Percentiles rank a stretch among this genome's conserved stretches.
phyloP scores from a whole-genome alignment of 2,797 vertebrate genomes.

The Notoglanidium macrostoma region DNA sequence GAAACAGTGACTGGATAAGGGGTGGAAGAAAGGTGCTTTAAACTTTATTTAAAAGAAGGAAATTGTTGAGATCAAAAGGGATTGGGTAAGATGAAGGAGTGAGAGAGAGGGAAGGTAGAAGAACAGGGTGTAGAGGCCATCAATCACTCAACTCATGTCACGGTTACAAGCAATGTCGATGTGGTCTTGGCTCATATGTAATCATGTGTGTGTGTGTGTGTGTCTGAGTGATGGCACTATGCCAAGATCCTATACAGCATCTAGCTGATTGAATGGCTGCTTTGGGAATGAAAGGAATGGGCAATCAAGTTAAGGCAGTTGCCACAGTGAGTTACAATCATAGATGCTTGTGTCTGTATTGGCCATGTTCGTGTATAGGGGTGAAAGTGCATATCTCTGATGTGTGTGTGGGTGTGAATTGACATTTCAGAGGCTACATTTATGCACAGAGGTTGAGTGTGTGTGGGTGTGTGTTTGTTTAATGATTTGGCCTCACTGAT shows the following conservation, averaged over 20 bases:
- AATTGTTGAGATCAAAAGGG: conserved; percentile 23
- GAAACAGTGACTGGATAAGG: conserved; percentile 44
- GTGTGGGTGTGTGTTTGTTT: conserved; percentile 31
- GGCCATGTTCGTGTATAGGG: conserved; percentile 54
- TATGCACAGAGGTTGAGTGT: conserved; percentile 53
- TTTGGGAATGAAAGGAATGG: conserved; percentile 53
- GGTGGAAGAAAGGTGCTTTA: conserved; percentile 2
- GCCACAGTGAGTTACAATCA: conserved; percentile 70
- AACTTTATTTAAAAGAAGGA: conserved; percentile 31
- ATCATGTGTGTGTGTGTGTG: conserved; percentile 45
- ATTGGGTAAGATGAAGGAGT: conserved; percentile 7
- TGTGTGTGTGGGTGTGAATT: conserved; percentile 55
- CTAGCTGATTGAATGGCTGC: conserved; percentile 64
- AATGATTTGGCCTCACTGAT: conserved; percentile 14
- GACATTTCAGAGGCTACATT: conserved; percentile 47
- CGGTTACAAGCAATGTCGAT: background rate
- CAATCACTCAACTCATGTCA: conserved; percentile 2
- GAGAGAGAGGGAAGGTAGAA: background rate
- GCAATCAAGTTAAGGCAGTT: conserved; percentile 73
- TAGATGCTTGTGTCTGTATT: conserved; percentile 59
- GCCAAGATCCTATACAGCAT: conserved; percentile 73
- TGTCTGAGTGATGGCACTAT: conserved; percentile 65
- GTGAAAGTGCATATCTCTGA: conserved; percentile 24
- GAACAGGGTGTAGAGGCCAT: conserved; percentile 31
- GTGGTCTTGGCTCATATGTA: conserved; percentile 43